Evolutionary conservation across 1,140 invertebrate genomes (phyloP), one percentile per base, ranked within the genome.

Genomic region (Cydia amplana): DNA sequence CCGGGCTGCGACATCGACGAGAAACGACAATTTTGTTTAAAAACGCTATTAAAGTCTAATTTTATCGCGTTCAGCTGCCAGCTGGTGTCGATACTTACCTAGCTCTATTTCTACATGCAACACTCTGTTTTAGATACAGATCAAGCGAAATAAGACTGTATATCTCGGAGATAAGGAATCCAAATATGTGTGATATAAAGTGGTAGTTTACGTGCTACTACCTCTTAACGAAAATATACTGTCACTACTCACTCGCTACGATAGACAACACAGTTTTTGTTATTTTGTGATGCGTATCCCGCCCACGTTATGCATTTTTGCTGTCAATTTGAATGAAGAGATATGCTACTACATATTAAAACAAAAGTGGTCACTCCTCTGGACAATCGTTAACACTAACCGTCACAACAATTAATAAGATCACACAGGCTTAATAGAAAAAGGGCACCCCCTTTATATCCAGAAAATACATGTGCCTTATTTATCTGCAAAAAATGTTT

Each of bases 1-100:
- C 75, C 78, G 73, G 78, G 46, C 74, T 70, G 77, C 73, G 78
- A 81, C 83, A 77, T 75, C 70, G 77, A 80, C 83, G 75, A 40
- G 18, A 28, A 72, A 72, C 76, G 78, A 80, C 76, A 75, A 77
- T 80, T 80, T 78, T 77, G 64, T 78, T 75, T 82, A 81, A 82
- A 85, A 85, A 80, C 60, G 67, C 79, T 79, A 82, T 81, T 76
- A 79, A 82, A 82, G 72, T 83, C 82, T 85, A 85, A 82, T 83
- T 80, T 79, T 81, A 79, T 74, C 78, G 20, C 46, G 49, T 64
- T 76, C 46, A 72, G 65, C 65, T 73, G 73, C 75, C 80, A 79
- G 80, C 82, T 80, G 78, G 67, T 80, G 79, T 82, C 83, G 80
- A 83, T 80, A 82, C 76, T 81, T 80, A 82, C 76, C 73, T 73